Conservation (phyloP, 2,797 vertebrate genomes). For the Ctenopoma multispine region DNA sequence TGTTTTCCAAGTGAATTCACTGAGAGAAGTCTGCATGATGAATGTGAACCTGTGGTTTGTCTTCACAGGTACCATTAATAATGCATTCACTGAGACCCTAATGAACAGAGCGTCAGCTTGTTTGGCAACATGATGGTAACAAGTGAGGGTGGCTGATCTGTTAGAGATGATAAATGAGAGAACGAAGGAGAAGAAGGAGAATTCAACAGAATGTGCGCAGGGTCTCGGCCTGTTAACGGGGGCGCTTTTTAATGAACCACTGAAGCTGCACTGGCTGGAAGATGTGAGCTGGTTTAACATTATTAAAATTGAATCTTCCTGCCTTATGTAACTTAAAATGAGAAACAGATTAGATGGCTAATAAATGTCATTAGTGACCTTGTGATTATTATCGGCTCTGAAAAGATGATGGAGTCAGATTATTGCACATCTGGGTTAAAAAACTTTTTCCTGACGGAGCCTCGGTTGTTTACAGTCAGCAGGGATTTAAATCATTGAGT, state of each 20-base stretch:
- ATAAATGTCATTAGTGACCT: no score
- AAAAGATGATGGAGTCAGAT: not conserved
- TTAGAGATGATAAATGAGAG: slow-evolving; percentile 36
- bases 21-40: not conserved
- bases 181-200: not conserved
- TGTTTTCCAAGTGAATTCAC: not conserved
- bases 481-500: no score
- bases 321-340: not conserved
- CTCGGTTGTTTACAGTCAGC: no score
- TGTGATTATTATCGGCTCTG: not conserved
- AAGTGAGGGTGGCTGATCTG: slow-evolving; percentile 12
- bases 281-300: not conserved
- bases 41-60: slow-evolving; percentile 13
- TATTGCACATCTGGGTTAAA: no score
- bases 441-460: no score
- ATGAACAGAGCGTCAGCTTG: slow-evolving; percentile 23
- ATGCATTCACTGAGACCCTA: not conserved
- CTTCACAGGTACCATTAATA: slow-evolving; percentile 11
- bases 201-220: not conserved
- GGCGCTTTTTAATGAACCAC: not conserved
- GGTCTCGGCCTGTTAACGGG: not conserved
- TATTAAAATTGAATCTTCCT: slow-evolving; percentile 1
- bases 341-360: not conserved
- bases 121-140: slow-evolving; percentile 36
- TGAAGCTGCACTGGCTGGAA: not conserved